Base-by-base conservation (phyloP, 2,797 vertebrate species). In the Coranthus polyacanthus region DNA sequence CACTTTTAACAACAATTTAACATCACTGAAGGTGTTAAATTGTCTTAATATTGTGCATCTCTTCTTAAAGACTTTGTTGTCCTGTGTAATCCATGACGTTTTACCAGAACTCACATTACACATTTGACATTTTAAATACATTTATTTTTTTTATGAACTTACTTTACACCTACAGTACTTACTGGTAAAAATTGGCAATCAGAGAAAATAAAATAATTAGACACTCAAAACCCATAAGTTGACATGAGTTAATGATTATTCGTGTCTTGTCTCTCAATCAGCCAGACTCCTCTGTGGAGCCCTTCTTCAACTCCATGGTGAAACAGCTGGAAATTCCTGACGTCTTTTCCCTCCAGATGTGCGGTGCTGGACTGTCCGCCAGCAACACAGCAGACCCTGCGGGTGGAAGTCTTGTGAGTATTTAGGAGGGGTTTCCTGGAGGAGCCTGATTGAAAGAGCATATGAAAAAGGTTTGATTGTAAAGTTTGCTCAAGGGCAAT, bases 291-390 rank as follows among this genome's bases (percentile, higher is more conserved):
- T 95, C 96, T 0, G 94, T 98, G 90, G 95, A 96, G 88, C 96
- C 98, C 0, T 99, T 99, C 92, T 98, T 99, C 67, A 95, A 97
- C 78, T 97, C 98, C 2, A 67, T 98, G 26, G 96, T 99, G 86
- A 85, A 72, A 3, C 95, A 97, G 87, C 93, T 95, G 5, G 89
- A 91, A 50, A 97, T 99, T 55, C 94, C 97, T 6, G 84, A 98
- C 68, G 50, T 97, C 29, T 99, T 99, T 86, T 99, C 97, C 82
- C 94, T 99, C 83, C 97, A 99, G 93, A 99, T 99, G 97, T 99
- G 98, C 3, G 98, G 97, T 1, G 94, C 94, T 18, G 95, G 96
- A 61, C 66, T 95, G 73, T 94, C 95, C 1, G 90, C 93, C 60
- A 91, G 93, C 81, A 90, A 83, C 74, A 54, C 87, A 0, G 55